phyloP scores from a whole-genome alignment of 2,113 vertebrate species.

The Daubentonia madagascariensis region DNA sequence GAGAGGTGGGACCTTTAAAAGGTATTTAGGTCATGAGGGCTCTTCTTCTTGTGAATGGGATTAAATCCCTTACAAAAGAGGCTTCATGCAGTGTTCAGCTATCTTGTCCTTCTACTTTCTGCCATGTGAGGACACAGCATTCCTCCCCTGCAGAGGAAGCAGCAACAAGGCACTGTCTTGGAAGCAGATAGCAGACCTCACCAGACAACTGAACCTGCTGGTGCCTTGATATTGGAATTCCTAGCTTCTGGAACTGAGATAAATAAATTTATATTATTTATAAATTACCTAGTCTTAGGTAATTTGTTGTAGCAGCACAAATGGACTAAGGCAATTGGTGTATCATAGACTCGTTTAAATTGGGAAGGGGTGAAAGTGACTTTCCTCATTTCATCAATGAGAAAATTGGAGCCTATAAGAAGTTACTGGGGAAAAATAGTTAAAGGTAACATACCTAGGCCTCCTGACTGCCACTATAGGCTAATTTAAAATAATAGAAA shows the following conservation, averaged over 20 bases:
- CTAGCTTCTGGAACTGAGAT: neutral
- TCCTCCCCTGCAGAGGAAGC: neutral
- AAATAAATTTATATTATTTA: neutral
- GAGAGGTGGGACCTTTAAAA: neutral
- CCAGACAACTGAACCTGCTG: neutral
- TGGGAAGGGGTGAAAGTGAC: neutral
- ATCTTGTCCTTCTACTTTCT: neutral
- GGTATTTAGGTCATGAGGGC: neutral
- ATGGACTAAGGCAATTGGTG: neutral
- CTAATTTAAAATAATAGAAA: neutral
- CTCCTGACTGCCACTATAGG: neutral
- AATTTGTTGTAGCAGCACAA: neutral
- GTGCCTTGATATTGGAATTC: neutral
- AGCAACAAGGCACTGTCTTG: neutral
- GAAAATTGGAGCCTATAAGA: neutral
- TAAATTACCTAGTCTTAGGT: neutral
- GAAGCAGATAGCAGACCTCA: neutral
- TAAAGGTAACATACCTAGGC: neutral
- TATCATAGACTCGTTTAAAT: neutral
- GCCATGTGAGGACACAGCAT: neutral
- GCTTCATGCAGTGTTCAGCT: neutral
- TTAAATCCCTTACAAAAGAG: neutral
- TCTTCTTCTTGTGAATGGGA: neutral
- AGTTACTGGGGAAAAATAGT: neutral
- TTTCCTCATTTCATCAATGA: neutral